These are phyloP conservation scores for Silvanus unidentatus DNA, from an alignment of 2,888 invertebrate genomes.

Conservation along the genomic window DNA sequence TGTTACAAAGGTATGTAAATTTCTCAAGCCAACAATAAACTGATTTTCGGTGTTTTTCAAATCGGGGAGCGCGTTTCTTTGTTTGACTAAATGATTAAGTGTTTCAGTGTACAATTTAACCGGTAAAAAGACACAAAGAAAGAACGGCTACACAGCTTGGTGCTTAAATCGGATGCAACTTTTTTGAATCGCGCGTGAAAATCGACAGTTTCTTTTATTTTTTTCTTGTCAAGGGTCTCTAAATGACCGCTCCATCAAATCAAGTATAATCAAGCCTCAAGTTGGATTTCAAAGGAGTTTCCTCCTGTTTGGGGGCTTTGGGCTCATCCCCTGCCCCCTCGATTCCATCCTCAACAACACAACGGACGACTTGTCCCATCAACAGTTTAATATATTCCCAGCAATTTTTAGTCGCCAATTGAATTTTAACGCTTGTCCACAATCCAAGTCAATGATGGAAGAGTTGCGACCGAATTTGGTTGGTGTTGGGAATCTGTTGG, in stretches of 20 bases:
- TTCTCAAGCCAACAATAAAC: too few relatives aligned
- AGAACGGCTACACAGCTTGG: too few relatives aligned
- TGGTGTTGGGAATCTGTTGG: conserved; percentile 70
- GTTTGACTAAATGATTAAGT: too few relatives aligned
- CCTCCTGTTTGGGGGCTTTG: conserved; percentile 59
- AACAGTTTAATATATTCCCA: conserved; percentile 88
- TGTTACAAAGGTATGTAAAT: too few relatives aligned
- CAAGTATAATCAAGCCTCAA: conserved; percentile 52
- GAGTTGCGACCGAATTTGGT: conserved; percentile 78
- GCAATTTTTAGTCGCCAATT: conserved; percentile 86
- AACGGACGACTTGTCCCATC: conserved; percentile 56
- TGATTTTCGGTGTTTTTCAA: too few relatives aligned
- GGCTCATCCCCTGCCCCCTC: conserved; percentile 54
- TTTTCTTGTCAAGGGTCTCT: too few relatives aligned
- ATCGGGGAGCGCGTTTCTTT: too few relatives aligned
- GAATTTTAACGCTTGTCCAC: conserved; percentile 68
- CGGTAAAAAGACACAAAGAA: too few relatives aligned
- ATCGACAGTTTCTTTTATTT: too few relatives aligned
- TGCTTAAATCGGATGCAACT: too few relatives aligned
- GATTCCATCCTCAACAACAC: conserved; percentile 30
- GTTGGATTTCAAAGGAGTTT: conserved; percentile 80
- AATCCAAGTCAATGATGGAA: conserved; percentile 74
- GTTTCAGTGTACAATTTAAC: too few relatives aligned
- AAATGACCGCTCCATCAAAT: conserved; percentile 19
- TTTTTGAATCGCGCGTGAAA: too few relatives aligned